Evolutionary conservation across 2,113 vertebrate genomes (phyloP).

Genomic region (Numida meleagris): DNA sequence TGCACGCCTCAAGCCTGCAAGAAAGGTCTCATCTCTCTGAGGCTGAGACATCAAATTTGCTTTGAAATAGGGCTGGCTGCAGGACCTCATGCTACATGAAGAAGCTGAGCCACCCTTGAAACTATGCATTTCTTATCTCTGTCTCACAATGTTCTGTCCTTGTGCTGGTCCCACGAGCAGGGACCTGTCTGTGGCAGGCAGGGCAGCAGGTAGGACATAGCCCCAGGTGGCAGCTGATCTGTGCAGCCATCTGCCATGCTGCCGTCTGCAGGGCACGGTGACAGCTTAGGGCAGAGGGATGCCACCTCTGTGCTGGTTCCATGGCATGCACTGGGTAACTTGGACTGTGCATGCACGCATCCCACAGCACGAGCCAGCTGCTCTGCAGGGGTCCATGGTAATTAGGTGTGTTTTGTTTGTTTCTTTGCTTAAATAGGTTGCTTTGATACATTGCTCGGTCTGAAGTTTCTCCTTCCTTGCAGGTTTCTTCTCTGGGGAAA

Average conservation of each 20-base stretch:
- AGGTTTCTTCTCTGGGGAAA: background rate
- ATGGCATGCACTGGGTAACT: background rate
- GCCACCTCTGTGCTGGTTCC: background rate
- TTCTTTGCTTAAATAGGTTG: background rate
- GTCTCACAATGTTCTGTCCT: background rate
- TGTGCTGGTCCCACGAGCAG: background rate
- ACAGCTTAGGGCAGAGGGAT: background rate
- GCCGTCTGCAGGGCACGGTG: background rate
- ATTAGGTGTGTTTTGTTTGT: too few species aligned
- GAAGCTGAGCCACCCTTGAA: background rate
- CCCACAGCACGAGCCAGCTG: fast-evolving
- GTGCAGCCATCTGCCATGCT: background rate
- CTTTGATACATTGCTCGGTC: background rate
- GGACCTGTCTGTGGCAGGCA: background rate
- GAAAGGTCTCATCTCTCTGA: background rate
- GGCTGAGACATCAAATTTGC: background rate
- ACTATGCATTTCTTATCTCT: background rate
- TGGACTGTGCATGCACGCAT: fast-evolving
- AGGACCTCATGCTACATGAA: background rate
- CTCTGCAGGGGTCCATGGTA: background rate
- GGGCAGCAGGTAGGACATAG: background rate
- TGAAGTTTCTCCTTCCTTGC: background rate
- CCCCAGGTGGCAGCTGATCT: background rate
- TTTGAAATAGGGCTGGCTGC: background rate
- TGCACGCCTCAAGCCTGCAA: fast-evolving